These are phyloP conservation scores for Syndactyla subalaris DNA, from an alignment of 2,797 vertebrate genomes.

Conservation along the genomic window DNA sequence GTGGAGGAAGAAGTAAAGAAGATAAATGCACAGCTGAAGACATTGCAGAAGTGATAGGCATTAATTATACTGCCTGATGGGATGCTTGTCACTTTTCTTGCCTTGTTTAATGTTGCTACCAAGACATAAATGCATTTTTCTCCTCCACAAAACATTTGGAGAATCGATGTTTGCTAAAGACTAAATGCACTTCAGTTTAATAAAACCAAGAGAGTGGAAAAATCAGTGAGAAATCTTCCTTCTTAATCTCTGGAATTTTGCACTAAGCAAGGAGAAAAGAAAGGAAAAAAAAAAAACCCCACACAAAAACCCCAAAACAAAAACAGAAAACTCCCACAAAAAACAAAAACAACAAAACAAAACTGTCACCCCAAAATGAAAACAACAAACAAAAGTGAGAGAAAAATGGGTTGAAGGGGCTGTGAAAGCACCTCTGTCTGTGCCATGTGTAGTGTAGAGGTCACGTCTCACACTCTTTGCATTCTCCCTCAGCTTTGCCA, in stretches of 20 bases:
- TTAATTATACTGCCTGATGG: neutral
- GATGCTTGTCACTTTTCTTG: neutral
- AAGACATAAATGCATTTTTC: neutral
- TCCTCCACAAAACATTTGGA: neutral
- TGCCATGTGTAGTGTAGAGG: neutral
- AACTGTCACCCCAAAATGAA: neutral
- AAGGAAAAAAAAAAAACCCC: no score
- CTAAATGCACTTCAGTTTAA: neutral
- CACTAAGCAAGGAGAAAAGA: neutral
- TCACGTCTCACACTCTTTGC: neutral
- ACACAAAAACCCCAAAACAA: no score
- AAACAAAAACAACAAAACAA: no score
- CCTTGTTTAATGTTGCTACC: neutral
- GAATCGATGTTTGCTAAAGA: neutral
- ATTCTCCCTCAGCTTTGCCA: neutral
- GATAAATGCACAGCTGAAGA: neutral
- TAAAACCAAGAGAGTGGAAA: neutral
- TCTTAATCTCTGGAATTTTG: neutral
- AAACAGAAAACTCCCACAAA: accelerated
- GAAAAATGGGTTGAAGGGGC: neutral
- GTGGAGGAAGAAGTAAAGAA: neutral
- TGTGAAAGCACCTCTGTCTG: neutral
- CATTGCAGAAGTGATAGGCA: neutral
- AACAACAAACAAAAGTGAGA: neutral
- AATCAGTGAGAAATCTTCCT: neutral